Base-by-base conservation (phyloP, 2,797 vertebrate species). In the Miichthys miiuy region DNA sequence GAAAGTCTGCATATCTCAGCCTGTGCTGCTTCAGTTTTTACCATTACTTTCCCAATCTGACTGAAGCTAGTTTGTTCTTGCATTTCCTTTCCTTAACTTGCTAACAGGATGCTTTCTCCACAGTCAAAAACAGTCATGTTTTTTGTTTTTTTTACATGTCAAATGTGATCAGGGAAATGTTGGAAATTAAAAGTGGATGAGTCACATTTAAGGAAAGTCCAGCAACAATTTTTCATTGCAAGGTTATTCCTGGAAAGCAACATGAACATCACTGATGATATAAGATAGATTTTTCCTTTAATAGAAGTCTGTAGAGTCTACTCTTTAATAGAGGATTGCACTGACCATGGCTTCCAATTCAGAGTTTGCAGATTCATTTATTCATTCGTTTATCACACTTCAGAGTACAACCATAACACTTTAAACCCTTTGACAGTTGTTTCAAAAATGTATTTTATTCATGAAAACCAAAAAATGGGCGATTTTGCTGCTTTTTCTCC, bases 241-340 rank as follows among this genome's bases (percentile, higher is more conserved):
- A 60, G 46, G n/a, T 75, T 61, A 61, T 77, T 72, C 56, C 71
- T 82, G 70, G 77, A 77, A 75, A 80, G 38, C 2, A 4, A 34
- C 34, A 9, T 46, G 18, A 75, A 63, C 25, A n/a, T 66, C 61
- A 71, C 7, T 42, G 47, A 77, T 60, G 21, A 60, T 65, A 46
- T 51, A n/a, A 48, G 21, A 54, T 46, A 60, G 57, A 56, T 44
- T 67, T 78, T 75, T 44, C 27, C 27, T 54, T 71, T 65, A 7
- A 44, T 42, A 23, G 21, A 71, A 30, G 25, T 57, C 52, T 27
- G 46, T 44, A 42, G 5, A n/a, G 44, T 57, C 11, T 9, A 1
- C 11, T 61, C 2, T n/a, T 46, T 38, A 30, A 18, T 50, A 0
- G 27, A 16, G 54, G 51, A 30, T 17, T 13, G 41, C 2, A 21